These are phyloP conservation scores for Lasioglossum calceatum DNA, from an alignment of 2,888 invertebrate genomes.

Conservation along the genomic window DNA sequence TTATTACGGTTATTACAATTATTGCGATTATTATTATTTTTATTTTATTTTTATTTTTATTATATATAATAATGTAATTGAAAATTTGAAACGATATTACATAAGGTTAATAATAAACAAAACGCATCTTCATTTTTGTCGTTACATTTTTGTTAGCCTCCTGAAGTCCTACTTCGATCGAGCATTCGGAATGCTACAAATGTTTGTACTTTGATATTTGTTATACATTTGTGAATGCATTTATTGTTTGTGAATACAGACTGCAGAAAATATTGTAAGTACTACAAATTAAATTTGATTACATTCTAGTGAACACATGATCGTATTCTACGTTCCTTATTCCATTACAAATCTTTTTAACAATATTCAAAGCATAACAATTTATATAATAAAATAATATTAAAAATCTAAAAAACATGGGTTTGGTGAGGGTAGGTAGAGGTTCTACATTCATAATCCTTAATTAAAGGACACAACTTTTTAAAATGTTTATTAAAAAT, in stretches of 20 bases:
- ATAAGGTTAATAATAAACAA: slow-evolving; percentile 84
- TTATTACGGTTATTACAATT: slow-evolving; percentile 52
- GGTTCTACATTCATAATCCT: background rate
- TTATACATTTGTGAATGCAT: slow-evolving; percentile 37
- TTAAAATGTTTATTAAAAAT: background rate
- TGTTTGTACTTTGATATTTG: slow-evolving; percentile 32
- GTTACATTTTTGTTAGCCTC: slow-evolving; percentile 62
- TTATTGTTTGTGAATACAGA: slow-evolving; percentile 36
- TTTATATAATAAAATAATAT: background rate
- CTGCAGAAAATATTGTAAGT: slow-evolving; percentile 48
- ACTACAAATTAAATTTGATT: slow-evolving; percentile 52
- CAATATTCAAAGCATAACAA: background rate
- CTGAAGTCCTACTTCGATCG: slow-evolving; percentile 34
- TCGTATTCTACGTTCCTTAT: slow-evolving; percentile 29
- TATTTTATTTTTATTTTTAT: slow-evolving; percentile 74
- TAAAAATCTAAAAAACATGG: background rate
- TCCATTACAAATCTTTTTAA: slow-evolving; percentile 6
- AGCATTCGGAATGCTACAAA: slow-evolving; percentile 9
- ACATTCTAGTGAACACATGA: slow-evolving; percentile 37
- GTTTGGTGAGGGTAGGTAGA: background rate
- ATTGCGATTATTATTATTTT: slow-evolving; percentile 67
- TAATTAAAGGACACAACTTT: background rate
- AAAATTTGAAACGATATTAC: slow-evolving; percentile 84
- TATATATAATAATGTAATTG: slow-evolving; percentile 84
- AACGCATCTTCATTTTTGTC: slow-evolving; percentile 82